Base-by-base conservation (phyloP, 2,888 invertebrate genomes). In the Cartodere bifasciata region DNA sequence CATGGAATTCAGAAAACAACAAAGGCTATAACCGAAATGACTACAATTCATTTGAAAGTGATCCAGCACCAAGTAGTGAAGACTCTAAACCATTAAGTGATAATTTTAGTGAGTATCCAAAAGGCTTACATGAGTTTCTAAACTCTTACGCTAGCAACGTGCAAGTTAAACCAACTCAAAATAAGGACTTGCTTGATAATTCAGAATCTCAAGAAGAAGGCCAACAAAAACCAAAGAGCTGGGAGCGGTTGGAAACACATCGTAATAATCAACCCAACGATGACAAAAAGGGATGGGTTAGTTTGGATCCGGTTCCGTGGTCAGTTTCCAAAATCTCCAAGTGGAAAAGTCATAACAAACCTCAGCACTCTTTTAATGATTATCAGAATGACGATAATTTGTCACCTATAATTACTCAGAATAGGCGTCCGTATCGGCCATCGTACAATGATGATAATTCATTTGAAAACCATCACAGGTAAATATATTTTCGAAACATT, bases 321-420 rank as follows among this genome's bases (percentile, higher is more conserved):
- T 80, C 81, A 0, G 70, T 77, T 7, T 80, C 81, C 43, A 81
- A 82, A 59, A 75, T 82, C 39, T 78, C 81, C 2, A 82, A 81
- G 55, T 83, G 82, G 83, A 75, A 80, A 49, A 61, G 67, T 5
- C 67, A 67, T 38, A 62, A 66, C 35, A 67, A 69, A 48, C 65
- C 67, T 1, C 35, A 32, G 6, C 44, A 29, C 23, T n/a, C n/a
- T n/a, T n/a, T n/a, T n/a, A n/a, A n/a, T n/a, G n/a, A n/a, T n/a
- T n/a, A n/a, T n/a, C n/a, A n/a, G n/a, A n/a, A n/a, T n/a, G n/a
- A n/a, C n/a, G n/a, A n/a, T n/a, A n/a, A n/a, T n/a, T n/a, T n/a
- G n/a, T n/a, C n/a, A n/a, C n/a, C n/a, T n/a, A n/a, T n/a, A n/a
- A n/a, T n/a, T n/a, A n/a, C n/a, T n/a, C n/a, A n/a, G n/a, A n/a